These are phyloP conservation scores for Sapayoa aenigma DNA, from an alignment of 2,113 vertebrate species.

Conservation along the genomic window DNA sequence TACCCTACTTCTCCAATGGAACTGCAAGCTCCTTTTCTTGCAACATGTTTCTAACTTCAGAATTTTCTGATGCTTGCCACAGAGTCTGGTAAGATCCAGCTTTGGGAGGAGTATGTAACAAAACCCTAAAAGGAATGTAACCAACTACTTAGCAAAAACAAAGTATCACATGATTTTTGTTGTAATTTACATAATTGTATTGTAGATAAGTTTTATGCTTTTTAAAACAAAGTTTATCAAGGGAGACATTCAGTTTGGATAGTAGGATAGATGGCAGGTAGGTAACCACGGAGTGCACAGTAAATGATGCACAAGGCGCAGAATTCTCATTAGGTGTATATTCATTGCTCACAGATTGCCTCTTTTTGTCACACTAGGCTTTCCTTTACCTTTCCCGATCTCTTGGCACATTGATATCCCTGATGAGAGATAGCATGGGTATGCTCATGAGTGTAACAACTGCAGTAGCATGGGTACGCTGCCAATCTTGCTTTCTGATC, in stretches of 20 bases:
- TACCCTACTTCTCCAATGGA: not conserved
- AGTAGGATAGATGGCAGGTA: not conserved
- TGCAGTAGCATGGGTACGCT: not conserved
- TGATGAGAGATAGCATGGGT: accelerated
- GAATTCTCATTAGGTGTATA: not conserved
- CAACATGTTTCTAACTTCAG: not conserved
- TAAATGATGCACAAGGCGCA: not conserved
- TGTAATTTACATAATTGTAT: not conserved
- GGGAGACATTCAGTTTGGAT: not conserved
- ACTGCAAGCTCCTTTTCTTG: not conserved
- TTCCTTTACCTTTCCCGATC: not conserved
- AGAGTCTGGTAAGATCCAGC: not conserved
- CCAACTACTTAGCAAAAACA: not conserved
- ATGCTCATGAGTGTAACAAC: not conserved
- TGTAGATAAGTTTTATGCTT: not conserved
- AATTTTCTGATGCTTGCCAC: not conserved
- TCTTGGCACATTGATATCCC: not conserved
- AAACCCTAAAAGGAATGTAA: not conserved
- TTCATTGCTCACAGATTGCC: not conserved
- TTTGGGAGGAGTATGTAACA: not conserved
- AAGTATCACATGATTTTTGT: not conserved
- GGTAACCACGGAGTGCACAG: not conserved
- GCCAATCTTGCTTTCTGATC: not conserved
- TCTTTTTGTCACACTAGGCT: not conserved
- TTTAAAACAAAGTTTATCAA: not conserved